Conservation (phyloP, 2,113 vertebrate genomes). For the Pangasianodon hypophthalmus region DNA sequence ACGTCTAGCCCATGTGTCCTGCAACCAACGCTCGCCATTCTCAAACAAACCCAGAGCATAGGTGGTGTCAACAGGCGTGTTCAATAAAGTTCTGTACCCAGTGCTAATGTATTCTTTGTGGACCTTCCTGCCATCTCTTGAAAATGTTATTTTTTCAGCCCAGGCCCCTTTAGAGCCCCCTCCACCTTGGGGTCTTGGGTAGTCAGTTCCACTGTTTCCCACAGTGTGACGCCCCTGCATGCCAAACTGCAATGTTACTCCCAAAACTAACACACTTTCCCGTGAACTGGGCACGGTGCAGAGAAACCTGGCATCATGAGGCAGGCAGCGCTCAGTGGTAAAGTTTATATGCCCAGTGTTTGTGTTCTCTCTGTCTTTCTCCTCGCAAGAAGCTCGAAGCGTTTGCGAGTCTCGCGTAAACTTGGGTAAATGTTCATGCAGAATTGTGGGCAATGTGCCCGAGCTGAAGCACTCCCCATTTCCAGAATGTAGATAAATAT, state of each 20-base stretch:
- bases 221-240: not conserved
- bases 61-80: constrained; percentile 6
- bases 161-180: too few species aligned
- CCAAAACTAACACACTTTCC: constrained; percentile 26
- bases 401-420: constrained; percentile 35
- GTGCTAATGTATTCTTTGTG: not conserved
- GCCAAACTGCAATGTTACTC: constrained; percentile 46
- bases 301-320: constrained; percentile 33
- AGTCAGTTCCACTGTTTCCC: not conserved
- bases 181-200: not conserved
- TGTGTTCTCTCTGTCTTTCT: not conserved
- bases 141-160: not conserved
- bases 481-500: constrained; percentile 46
- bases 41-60: not conserved
- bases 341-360: constrained; percentile 18
- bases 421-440: constrained; percentile 51
- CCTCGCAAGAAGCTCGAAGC: constrained; percentile 48
- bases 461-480: constrained; percentile 39
- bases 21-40: not conserved
- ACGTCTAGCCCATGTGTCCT: constrained; percentile 53
- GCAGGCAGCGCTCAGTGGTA: constrained; percentile 32
- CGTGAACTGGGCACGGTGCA: constrained; percentile 43
- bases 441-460: constrained; percentile 38
- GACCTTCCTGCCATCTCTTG: not conserved
- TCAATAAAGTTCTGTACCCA: not conserved